Evolutionary conservation across 64 coral and sea anemone species (phyloP).

Genomic region (Porites australiensis): DNA sequence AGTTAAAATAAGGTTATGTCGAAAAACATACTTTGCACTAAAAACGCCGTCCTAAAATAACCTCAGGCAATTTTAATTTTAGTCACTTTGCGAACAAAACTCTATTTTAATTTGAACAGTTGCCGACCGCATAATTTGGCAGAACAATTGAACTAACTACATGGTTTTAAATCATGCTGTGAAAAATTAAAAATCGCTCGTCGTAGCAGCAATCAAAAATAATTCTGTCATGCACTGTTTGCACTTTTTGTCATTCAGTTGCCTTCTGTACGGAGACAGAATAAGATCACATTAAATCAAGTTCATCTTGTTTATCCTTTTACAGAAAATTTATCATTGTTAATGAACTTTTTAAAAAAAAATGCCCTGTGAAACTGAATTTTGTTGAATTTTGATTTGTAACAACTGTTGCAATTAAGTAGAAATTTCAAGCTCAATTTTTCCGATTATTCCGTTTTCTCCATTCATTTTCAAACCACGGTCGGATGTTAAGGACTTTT

Average conservation of each 20-base stretch:
- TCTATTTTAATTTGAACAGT: slow-evolving; percentile 23
- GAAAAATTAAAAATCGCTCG: slow-evolving; percentile 4
- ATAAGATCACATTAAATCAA: too few relatives aligned
- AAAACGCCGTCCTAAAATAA: not conserved
- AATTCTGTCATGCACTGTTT: not conserved
- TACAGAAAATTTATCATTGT: too few relatives aligned
- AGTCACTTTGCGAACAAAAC: slow-evolving; percentile 17
- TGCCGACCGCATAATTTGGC: not conserved
- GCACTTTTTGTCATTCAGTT: not conserved
- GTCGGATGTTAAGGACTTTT: too few relatives aligned
- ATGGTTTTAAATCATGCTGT: not conserved
- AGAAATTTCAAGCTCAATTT: too few relatives aligned
- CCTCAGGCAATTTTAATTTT: slow-evolving; percentile 27
- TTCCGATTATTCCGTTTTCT: too few relatives aligned
- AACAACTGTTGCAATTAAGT: too few relatives aligned
- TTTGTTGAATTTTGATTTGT: too few relatives aligned
- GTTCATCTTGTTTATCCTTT: too few relatives aligned
- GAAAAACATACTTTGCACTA: not conserved
- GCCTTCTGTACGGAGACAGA: too few relatives aligned
- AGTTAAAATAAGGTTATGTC: not conserved
- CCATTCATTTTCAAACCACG: too few relatives aligned
- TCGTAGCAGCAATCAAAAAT: slow-evolving; percentile 6
- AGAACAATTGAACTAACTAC: not conserved
- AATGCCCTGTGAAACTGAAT: too few relatives aligned
- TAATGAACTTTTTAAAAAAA: too few relatives aligned